Evolutionary conservation across 2,113 vertebrate species (phyloP).

Genomic region (Pseudopodoces humilis): DNA sequence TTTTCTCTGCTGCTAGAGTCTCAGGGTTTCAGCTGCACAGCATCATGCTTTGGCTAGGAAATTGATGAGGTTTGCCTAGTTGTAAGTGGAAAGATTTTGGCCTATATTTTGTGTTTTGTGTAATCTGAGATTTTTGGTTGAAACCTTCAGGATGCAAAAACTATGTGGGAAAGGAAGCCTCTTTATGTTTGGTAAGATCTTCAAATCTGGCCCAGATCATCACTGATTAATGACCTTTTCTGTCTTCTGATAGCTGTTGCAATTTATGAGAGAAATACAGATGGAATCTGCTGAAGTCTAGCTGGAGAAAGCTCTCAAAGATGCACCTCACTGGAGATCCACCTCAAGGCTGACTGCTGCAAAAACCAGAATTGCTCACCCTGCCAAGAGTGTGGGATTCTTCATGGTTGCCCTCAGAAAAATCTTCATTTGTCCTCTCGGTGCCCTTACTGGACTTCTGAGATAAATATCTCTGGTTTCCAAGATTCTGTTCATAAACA

Average conservation of each 20-base stretch:
- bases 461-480: slow-evolving; percentile 32
- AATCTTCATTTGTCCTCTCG: background rate
- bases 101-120: background rate
- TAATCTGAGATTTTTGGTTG: background rate
- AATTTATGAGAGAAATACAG: background rate
- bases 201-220: background rate
- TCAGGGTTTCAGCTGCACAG: background rate
- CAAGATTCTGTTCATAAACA: slow-evolving; percentile 28
- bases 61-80: background rate
- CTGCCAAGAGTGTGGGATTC: background rate
- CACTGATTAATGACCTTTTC: background rate
- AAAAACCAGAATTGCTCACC: background rate
- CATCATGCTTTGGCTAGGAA: background rate
- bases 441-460: slow-evolving; percentile 6
- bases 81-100: background rate
- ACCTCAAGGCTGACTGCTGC: background rate
- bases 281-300: background rate
- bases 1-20: background rate
- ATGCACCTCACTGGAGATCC: background rate
- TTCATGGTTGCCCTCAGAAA: background rate
- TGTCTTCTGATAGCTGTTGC: background rate
- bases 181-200: background rate
- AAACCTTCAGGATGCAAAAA: background rate
- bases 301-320: background rate
- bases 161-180: background rate